phyloP scores from a whole-genome alignment of 2,113 vertebrate species.

The Chascanopsetta lugubris region DNA sequence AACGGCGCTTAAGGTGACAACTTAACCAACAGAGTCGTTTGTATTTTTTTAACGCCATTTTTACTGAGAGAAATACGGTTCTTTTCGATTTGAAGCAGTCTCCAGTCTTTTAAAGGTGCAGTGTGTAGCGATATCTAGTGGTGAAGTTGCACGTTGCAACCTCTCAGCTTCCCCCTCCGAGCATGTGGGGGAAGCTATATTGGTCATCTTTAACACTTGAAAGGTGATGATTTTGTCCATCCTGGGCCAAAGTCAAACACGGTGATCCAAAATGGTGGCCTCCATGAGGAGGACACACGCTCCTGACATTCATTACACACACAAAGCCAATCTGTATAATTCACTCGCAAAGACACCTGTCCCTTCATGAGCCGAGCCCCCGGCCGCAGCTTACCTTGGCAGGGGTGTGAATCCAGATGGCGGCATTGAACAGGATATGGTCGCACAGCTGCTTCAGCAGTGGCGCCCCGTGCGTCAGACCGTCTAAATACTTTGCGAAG shows the following conservation, averaged over 20 bases:
- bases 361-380: not conserved
- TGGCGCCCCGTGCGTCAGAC: conserved; percentile 93
- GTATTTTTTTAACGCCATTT: conserved; percentile 14
- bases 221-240: too few relatives aligned
- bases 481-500: conserved; percentile 97
- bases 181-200: too few relatives aligned
- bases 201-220: too few relatives aligned
- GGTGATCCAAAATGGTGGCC: too few relatives aligned
- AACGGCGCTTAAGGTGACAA: conserved; percentile 5
- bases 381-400: conserved; percentile 86
- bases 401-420: conserved; percentile 98
- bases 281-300: too few relatives aligned
- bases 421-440: conserved; percentile 97
- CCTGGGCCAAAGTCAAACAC: too few relatives aligned
- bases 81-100: too few relatives aligned
- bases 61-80: not conserved
- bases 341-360: not conserved
- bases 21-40: not conserved
- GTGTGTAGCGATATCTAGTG: too few relatives aligned
- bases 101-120: too few relatives aligned
- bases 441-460: conserved; percentile 97
- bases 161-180: too few relatives aligned
- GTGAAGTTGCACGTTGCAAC: too few relatives aligned
- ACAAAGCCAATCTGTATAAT: not conserved
- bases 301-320: not conserved